Percentiles rank a stretch among this genome's conserved stretches.
phyloP scores from a whole-genome alignment of 2,888 invertebrate species.

The Ectemnius cavifrons region DNA sequence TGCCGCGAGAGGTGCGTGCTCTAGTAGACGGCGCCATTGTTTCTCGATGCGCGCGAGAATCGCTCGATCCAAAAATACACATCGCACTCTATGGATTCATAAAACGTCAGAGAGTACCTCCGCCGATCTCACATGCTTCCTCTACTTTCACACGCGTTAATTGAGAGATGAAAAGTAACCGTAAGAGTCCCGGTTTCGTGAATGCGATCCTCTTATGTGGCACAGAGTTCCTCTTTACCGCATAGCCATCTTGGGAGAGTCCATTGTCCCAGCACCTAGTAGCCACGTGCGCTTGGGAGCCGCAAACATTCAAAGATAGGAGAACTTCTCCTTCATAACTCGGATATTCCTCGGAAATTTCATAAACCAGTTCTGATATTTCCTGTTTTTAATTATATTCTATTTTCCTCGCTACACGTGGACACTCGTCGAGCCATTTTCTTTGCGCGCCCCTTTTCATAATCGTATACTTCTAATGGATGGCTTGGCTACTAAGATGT shows the following conservation, averaged over 20 bases:
- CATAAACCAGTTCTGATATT: conserved; percentile 2
- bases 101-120: too few relatives aligned
- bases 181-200: too few relatives aligned
- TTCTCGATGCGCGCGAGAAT: conserved; percentile 59
- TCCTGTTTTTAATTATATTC: not conserved
- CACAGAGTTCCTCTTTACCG: conserved; percentile 51
- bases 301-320: conserved; percentile 4
- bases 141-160: too few relatives aligned
- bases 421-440: not conserved
- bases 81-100: not conserved
- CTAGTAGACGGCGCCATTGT: conserved; percentile 70
- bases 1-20: conserved; percentile 58
- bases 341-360: too few relatives aligned
- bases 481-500: too few relatives aligned
- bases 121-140: too few relatives aligned
- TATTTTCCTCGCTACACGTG: too few relatives aligned
- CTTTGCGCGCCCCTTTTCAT: not conserved
- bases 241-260: conserved; percentile 76
- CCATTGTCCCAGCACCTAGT: conserved; percentile 68
- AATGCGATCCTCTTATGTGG: conserved; percentile 20
- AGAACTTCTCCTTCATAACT: too few relatives aligned
- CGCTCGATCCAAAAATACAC: conserved; percentile 12
- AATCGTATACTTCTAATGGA: too few relatives aligned
- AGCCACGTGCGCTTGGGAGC: conserved; percentile 33
- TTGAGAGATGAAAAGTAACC: too few relatives aligned